Percentiles rank a stretch among this genome's conserved stretches.
Conservation (phyloP, 2,888 invertebrate species). For the Mantis religiosa region DNA sequence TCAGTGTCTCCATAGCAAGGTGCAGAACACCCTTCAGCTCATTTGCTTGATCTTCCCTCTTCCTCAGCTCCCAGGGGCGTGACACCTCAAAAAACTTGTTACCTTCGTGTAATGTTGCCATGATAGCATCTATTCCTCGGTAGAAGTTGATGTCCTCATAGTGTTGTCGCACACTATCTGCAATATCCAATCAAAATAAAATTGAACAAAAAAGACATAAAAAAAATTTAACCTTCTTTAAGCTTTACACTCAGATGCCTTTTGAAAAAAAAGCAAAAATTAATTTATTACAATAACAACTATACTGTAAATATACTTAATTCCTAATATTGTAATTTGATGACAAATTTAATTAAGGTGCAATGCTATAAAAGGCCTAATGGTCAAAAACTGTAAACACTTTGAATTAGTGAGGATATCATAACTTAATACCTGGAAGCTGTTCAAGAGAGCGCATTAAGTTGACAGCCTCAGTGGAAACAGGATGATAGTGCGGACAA, state of each 20-base stretch:
- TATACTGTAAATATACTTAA: too few species aligned
- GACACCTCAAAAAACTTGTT: conserved; percentile 83
- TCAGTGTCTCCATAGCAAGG: conserved; percentile 77
- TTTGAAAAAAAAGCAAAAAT: too few species aligned
- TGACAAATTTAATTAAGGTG: too few species aligned
- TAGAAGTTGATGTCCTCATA: conserved; percentile 77
- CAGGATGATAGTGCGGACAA: background rate
- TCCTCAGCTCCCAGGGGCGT: conserved; percentile 84
- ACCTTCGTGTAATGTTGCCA: conserved; percentile 68
- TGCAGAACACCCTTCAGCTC: conserved; percentile 71
- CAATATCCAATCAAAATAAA: background rate
- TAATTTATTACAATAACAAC: too few species aligned
- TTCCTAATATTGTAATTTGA: too few species aligned
- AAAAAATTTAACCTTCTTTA: too few species aligned
- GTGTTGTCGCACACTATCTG: conserved; percentile 61
- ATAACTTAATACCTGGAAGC: conserved; percentile 15
- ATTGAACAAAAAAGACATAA: background rate
- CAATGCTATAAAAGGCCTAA: too few species aligned
- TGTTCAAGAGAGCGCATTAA: background rate
- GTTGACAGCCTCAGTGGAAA: background rate
- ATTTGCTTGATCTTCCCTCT: conserved; percentile 50
- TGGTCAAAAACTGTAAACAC: too few species aligned
- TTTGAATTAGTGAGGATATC: too few species aligned
- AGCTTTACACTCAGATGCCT: too few species aligned
- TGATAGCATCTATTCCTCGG: conserved; percentile 72